Evolutionary conservation across 2,797 vertebrate genomes (phyloP).

Genomic region (Chaetophractus vellerosus): DNA sequence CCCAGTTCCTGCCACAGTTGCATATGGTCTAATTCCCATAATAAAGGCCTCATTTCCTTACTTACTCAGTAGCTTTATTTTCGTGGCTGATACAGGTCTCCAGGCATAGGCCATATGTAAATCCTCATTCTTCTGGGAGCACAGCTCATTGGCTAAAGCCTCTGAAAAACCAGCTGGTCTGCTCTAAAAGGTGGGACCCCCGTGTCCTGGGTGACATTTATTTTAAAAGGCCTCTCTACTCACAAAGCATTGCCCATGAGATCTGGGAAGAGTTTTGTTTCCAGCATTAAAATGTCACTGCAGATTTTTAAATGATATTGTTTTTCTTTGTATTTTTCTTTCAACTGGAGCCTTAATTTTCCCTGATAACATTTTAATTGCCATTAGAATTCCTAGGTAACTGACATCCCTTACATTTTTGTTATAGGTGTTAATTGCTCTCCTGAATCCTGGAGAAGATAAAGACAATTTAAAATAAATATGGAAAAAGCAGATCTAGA

Average conservation of each 20-base stretch:
- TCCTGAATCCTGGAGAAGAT: conserved; percentile 79
- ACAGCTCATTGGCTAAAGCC: neutral
- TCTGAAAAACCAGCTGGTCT: neutral
- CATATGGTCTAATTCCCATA: neutral
- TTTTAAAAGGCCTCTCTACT: conserved; percentile 68
- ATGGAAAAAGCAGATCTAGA: conserved; percentile 67
- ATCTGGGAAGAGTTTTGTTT: conserved; percentile 65
- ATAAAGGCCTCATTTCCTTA: neutral
- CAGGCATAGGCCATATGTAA: neutral
- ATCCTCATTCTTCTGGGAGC: neutral
- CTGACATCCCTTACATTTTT: conserved; percentile 76
- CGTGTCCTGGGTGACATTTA: conserved; percentile 54
- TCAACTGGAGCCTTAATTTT: conserved; percentile 69
- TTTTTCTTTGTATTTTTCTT: conserved; percentile 63
- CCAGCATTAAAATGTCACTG: conserved; percentile 66
- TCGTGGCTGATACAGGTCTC: neutral
- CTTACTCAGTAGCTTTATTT: neutral
- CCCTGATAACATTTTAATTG: conserved; percentile 88
- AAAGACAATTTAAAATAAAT: conserved; percentile 84
- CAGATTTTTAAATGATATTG: conserved; percentile 66
- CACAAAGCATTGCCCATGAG: conserved; percentile 40
- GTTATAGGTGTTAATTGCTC: conserved; percentile 88
- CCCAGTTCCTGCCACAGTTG: neutral
- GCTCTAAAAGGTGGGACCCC: neutral
- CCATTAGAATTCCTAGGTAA: conserved; percentile 85